phyloP scores from a whole-genome alignment of 1,140 invertebrate genomes.

The Drosophila setifemur region DNA sequence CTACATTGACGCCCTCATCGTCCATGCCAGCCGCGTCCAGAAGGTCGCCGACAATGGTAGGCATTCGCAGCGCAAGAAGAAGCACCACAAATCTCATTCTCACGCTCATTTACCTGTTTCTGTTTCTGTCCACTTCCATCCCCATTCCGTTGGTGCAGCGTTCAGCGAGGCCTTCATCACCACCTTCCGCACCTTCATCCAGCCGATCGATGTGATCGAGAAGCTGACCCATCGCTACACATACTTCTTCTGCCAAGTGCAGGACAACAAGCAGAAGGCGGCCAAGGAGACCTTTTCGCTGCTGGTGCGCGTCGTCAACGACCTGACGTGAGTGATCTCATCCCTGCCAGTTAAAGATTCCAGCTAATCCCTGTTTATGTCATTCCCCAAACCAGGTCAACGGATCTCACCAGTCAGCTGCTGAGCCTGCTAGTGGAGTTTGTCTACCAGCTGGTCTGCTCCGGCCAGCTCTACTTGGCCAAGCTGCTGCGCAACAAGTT shows the following conservation, averaged over 20 bases:
- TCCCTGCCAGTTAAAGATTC: not conserved
- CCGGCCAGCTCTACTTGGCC: constrained; percentile 93
- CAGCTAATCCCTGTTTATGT: not conserved
- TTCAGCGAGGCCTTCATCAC: constrained; percentile 99
- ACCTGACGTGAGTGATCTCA: constrained; percentile 91
- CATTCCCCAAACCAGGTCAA: constrained; percentile 85
- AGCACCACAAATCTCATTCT: constrained; percentile 11
- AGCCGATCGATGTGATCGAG: constrained; percentile 92
- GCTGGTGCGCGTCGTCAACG: constrained; percentile 95
- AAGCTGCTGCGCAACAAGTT: constrained; percentile 94
- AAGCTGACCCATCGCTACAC: constrained; percentile 91
- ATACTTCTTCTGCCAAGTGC: constrained; percentile 90
- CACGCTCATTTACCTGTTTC: constrained; percentile 32
- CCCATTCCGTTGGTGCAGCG: constrained; percentile 40
- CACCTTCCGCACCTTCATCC: constrained; percentile 97
- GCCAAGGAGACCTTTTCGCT: constrained; percentile 94
- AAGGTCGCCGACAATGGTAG: constrained; percentile 80
- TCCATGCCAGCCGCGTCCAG: constrained; percentile 94
- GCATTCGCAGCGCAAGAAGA: constrained; percentile 28
- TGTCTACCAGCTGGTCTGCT: constrained; percentile 93
- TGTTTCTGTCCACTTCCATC: constrained; percentile 43
- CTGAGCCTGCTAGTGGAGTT: constrained; percentile 93
- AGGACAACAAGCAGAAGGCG: constrained; percentile 89
- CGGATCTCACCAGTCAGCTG: constrained; percentile 90
- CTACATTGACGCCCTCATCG: constrained; percentile 94